These are phyloP conservation scores for Poecilia gillii DNA, from an alignment of 2,797 vertebrate genomes.

Conservation along the genomic window DNA sequence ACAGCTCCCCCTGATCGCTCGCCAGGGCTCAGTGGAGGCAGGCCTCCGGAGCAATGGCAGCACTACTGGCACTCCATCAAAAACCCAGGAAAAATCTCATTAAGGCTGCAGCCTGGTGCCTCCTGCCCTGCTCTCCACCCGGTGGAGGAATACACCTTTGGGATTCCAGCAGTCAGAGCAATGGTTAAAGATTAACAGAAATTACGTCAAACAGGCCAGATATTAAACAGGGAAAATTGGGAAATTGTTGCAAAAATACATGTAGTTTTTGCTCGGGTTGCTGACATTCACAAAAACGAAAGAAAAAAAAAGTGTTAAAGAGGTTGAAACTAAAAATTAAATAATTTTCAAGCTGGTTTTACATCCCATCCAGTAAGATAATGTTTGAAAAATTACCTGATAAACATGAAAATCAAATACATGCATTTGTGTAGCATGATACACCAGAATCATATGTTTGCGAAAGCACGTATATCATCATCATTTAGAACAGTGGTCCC, in stretches of 20 bases:
- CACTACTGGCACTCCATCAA: slow-evolving; percentile 83
- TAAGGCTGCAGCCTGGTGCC: slow-evolving; percentile 64
- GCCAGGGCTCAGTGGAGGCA: slow-evolving; percentile 86
- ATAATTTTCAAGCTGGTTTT: slow-evolving; percentile 5
- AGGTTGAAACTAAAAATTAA: slow-evolving; percentile 16
- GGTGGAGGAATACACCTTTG: slow-evolving; percentile 67
- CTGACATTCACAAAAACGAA: slow-evolving; percentile 28
- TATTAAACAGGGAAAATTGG: slow-evolving; percentile 10
- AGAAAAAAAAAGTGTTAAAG: slow-evolving; percentile 6
- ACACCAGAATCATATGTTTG: not conserved
- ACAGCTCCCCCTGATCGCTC: slow-evolving; percentile 89
- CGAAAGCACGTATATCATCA: not conserved
- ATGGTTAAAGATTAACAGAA: slow-evolving; percentile 45
- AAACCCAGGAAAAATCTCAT: slow-evolving; percentile 80
- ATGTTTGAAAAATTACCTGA: not conserved
- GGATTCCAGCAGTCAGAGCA: slow-evolving; percentile 49
- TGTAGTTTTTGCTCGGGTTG: slow-evolving; percentile 4
- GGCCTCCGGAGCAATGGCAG: slow-evolving; percentile 75
- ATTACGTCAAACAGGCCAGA: slow-evolving; percentile 36
- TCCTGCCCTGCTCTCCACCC: slow-evolving; percentile 48
- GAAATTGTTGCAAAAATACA: slow-evolving; percentile 2
- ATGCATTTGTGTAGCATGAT: not conserved
- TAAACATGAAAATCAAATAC: slow-evolving; percentile 3
- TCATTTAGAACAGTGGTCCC: not conserved
- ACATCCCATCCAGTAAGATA: slow-evolving; percentile 2